These are phyloP conservation scores for Argopecten irradians DNA, from an alignment of 1,140 invertebrate genomes.

Conservation along the genomic window DNA sequence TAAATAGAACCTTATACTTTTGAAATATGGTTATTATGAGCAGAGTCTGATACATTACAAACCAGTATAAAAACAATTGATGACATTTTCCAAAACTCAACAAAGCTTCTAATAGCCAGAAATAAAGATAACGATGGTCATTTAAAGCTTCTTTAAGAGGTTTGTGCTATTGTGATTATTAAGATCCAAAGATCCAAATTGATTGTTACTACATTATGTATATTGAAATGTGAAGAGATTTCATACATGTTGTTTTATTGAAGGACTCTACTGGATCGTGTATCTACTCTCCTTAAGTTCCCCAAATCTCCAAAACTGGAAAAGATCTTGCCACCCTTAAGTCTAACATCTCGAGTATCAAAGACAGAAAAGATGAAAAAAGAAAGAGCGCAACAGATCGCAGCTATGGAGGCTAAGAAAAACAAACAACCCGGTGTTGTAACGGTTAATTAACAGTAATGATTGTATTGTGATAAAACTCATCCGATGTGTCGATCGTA, in stretches of 20 bases:
- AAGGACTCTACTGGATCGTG: conserved; percentile 68
- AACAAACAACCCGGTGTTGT: conserved; percentile 54
- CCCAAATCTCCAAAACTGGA: conserved; percentile 73
- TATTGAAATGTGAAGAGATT: not conserved
- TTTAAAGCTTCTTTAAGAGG: not conserved
- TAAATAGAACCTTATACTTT: too few relatives aligned
- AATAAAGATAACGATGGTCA: not conserved
- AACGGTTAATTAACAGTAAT: conserved; percentile 38
- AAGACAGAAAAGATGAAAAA: conserved; percentile 66
- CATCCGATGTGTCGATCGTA: not conserved
- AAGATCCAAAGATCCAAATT: not conserved
- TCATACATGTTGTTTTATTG: conserved; percentile 49
- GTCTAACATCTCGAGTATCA: conserved; percentile 61
- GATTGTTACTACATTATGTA: not conserved
- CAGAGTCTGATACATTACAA: too few relatives aligned
- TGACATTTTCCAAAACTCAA: too few relatives aligned
- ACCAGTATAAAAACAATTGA: too few relatives aligned
- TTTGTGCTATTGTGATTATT: not conserved
- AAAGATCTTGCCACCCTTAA: conserved; percentile 72
- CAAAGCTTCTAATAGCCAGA: too few relatives aligned
- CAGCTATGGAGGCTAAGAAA: conserved; percentile 52
- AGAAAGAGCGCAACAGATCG: conserved; percentile 50
- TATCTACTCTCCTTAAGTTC: conserved; percentile 71
- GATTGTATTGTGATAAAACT: not conserved
- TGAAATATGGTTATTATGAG: too few relatives aligned